Conservation (phyloP, 2,113 vertebrate species). For the Eudyptes chrysolophus region DNA sequence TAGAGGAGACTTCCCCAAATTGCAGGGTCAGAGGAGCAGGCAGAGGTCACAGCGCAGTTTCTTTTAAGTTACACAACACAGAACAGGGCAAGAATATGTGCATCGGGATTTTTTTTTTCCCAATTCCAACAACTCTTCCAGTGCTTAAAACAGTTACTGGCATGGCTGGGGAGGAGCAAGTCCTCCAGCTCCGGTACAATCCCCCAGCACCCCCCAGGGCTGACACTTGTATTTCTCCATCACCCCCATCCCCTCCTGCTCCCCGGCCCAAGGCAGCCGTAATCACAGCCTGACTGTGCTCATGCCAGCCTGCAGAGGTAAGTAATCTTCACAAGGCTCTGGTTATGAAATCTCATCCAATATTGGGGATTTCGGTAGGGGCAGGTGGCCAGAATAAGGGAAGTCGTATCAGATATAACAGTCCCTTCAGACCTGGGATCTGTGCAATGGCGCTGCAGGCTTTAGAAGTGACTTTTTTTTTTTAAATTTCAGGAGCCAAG, state of each 20-base stretch:
- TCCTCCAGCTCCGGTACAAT: background rate
- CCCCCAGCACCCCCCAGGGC: background rate
- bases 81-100: accelerated
- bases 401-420: accelerated
- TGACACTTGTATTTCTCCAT: accelerated
- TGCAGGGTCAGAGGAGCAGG: background rate
- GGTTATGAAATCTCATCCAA: accelerated
- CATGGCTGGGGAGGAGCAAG: too few relatives aligned
- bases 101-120: background rate
- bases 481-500: background rate
- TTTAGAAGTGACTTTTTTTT: background rate
- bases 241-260: too few relatives aligned
- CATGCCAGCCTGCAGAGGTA: background rate
- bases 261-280: background rate
- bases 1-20: background rate
- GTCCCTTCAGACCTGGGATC: background rate
- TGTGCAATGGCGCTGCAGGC: background rate
- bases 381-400: background rate
- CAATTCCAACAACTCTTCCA: background rate
- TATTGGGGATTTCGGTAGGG: accelerated
- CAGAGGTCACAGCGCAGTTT: accelerated
- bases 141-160: too few relatives aligned
- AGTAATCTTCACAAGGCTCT: background rate
- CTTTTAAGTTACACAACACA: background rate
- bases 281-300: background rate